These are phyloP conservation scores for Molossus molossus DNA, from an alignment of 2,797 vertebrate species.

Conservation along the genomic window DNA sequence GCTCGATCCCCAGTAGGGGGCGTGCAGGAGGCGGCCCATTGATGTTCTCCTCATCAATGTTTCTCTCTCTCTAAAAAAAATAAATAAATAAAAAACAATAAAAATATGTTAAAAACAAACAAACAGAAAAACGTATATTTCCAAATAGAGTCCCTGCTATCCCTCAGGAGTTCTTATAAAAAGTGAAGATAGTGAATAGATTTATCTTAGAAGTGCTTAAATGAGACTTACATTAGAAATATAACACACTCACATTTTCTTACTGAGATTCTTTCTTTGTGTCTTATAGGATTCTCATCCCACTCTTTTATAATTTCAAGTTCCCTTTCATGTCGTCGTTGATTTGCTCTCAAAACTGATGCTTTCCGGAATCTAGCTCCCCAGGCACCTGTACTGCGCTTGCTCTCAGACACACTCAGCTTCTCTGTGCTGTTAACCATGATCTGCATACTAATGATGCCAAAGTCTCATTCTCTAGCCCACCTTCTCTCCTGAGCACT, in stretches of 20 bases:
- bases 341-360: background rate
- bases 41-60: too few relatives aligned
- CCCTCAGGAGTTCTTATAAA: slow-evolving; percentile 41
- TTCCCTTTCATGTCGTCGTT: background rate
- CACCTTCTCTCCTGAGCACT: background rate
- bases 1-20: too few relatives aligned
- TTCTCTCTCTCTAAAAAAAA: too few relatives aligned
- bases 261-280: slow-evolving; percentile 4
- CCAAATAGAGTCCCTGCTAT: background rate
- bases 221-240: background rate
- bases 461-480: background rate
- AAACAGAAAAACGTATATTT: background rate
- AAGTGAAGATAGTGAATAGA: background rate
- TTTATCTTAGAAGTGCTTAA: background rate
- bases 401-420: background rate
- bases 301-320: background rate
- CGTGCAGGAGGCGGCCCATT: too few relatives aligned
- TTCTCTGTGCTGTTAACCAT: background rate
- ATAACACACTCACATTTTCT: background rate
- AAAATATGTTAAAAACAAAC: too few relatives aligned
- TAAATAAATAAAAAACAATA: too few relatives aligned
- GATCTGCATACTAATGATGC: background rate
- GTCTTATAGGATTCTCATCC: background rate
- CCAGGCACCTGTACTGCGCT: background rate
- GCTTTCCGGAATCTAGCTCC: background rate